phyloP scores from a whole-genome alignment of 2,113 vertebrate genomes.

The Rafetus swinhoei region DNA sequence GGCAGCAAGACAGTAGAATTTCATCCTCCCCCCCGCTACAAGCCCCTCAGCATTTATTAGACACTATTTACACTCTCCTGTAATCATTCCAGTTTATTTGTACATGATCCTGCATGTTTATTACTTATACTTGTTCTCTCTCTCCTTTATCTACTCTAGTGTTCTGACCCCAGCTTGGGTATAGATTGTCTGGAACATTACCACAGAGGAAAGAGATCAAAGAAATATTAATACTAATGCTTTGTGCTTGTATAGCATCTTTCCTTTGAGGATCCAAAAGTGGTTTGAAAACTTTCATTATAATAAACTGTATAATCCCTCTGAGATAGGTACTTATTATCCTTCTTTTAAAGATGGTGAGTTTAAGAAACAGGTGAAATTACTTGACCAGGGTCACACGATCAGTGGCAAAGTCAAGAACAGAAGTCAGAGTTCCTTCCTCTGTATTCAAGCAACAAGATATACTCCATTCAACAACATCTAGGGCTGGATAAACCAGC shows the following conservation, averaged over 20 bases:
- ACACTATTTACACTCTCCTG: background rate
- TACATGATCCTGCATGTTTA: background rate
- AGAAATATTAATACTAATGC: background rate
- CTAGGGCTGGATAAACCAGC: background rate
- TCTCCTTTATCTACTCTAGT: background rate
- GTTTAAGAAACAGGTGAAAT: background rate
- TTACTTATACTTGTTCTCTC: background rate
- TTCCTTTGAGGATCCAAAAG: background rate
- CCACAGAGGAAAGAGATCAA: background rate
- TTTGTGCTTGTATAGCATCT: background rate
- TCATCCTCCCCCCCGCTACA: background rate
- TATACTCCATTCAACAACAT: accelerated
- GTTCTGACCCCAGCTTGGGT: background rate
- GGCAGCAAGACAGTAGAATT: background rate
- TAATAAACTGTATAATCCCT: background rate
- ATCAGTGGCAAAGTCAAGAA: background rate
- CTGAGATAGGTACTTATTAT: background rate
- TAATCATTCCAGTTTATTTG: slow-evolving; percentile 11
- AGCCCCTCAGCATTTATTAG: background rate
- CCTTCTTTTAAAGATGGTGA: background rate
- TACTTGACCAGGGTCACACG: background rate
- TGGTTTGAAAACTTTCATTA: background rate
- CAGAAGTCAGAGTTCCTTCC: background rate
- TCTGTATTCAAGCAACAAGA: background rate
- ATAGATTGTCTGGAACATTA: background rate